Conservation (phyloP, 2,797 vertebrate species). For the Oceanodroma leucorhoa region DNA sequence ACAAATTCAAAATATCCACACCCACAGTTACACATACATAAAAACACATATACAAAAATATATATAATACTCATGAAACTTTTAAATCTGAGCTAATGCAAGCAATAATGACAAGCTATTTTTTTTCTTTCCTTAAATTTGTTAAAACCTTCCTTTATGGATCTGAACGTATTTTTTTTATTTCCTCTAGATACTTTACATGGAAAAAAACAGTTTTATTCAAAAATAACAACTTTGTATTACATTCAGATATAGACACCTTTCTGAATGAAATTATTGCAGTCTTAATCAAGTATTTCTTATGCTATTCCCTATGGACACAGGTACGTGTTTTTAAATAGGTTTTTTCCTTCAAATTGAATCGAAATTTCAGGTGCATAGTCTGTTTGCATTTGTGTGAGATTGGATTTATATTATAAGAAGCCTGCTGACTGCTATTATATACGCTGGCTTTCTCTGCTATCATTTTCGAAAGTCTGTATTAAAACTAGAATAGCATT, state of each 20-base stretch:
- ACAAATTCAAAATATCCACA: background rate
- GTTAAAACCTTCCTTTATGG: background rate
- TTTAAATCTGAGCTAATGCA: background rate
- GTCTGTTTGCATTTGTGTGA: slow-evolving; percentile 58
- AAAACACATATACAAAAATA: background rate
- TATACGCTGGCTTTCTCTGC: slow-evolving; percentile 32
- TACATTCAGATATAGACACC: background rate
- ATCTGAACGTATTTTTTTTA: background rate
- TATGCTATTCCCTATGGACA: background rate
- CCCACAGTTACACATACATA: background rate
- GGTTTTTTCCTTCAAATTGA: slow-evolving; percentile 29
- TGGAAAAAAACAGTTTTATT: background rate
- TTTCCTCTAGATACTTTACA: background rate
- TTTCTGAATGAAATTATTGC: slow-evolving; percentile 18
- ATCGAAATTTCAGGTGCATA: slow-evolving; percentile 46
- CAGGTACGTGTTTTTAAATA: slow-evolving; percentile 1
- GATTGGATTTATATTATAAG: slow-evolving; percentile 51
- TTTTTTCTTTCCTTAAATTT: background rate
- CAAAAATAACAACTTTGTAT: background rate
- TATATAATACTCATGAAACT: background rate
- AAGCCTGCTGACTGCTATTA: slow-evolving; percentile 51
- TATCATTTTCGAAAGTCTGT: slow-evolving; percentile 56
- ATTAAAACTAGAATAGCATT: slow-evolving; percentile 72
- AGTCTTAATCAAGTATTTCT: slow-evolving; percentile 6
- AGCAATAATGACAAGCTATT: background rate